Percentiles rank a stretch among this genome's conserved stretches.
Conservation (phyloP, 2,888 invertebrate species). For the Eudemis profundana region DNA sequence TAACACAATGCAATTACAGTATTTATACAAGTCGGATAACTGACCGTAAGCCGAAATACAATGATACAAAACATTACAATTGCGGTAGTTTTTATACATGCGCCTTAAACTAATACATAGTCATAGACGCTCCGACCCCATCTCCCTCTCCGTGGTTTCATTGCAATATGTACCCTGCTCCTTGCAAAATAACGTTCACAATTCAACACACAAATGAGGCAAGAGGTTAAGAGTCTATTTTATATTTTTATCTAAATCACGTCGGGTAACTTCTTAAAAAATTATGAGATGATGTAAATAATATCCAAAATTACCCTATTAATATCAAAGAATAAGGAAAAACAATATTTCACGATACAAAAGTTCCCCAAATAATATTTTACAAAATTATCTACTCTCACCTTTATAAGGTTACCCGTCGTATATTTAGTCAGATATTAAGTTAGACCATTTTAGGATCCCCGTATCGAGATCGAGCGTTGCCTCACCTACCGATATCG, state of each 20-base stretch:
- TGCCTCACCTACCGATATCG: too few relatives aligned
- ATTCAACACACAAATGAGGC: background rate
- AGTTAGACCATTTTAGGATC: too few relatives aligned
- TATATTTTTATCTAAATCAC: too few relatives aligned
- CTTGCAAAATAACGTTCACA: slow-evolving; percentile 5
- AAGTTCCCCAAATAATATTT: too few relatives aligned
- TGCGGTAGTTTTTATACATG: slow-evolving; percentile 28
- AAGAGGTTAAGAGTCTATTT: background rate
- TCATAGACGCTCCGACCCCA: background rate
- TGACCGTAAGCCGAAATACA: slow-evolving; percentile 51
- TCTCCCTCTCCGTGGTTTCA: background rate
- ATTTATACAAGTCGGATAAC: slow-evolving; percentile 47
- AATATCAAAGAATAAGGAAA: too few relatives aligned
- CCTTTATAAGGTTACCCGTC: too few relatives aligned
- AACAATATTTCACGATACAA: too few relatives aligned
- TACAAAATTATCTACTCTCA: too few relatives aligned
- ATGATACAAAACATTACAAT: slow-evolving; percentile 34
- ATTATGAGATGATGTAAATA: background rate
- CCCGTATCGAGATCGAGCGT: too few relatives aligned
- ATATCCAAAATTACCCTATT: background rate
- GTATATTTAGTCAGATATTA: too few relatives aligned
- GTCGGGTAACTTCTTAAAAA: slow-evolving; percentile 9
- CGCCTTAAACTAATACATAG: slow-evolving; percentile 19
- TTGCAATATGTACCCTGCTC: background rate
- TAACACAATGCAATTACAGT: slow-evolving; percentile 46